These are phyloP conservation scores for Lissonota sp. DNA, from an alignment of 2,888 invertebrate genomes.

Conservation along the genomic window DNA sequence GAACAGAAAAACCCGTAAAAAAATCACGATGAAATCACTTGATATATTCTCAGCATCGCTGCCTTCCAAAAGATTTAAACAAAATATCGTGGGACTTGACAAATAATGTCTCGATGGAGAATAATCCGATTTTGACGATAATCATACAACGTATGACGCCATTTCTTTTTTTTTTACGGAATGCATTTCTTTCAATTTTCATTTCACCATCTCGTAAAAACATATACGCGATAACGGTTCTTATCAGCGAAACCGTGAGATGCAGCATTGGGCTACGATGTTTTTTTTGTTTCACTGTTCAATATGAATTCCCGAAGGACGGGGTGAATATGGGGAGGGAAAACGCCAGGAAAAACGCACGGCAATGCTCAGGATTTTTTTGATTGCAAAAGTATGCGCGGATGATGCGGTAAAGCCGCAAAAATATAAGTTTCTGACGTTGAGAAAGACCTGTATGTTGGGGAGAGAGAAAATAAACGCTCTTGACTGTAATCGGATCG, in stretches of 20 bases:
- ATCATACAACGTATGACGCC: conserved; percentile 12
- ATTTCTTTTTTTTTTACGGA: conserved; percentile 12
- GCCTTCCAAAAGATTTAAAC: no score
- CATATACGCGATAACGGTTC: conserved; percentile 26
- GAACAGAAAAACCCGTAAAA: background rate
- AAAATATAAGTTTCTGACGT: conserved; percentile 76
- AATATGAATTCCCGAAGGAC: conserved; percentile 80
- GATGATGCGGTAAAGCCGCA: conserved; percentile 69
- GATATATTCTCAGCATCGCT: background rate
- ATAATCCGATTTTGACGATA: conserved; percentile 5
- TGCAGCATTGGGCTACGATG: conserved; percentile 70
- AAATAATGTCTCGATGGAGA: conserved; percentile 22
- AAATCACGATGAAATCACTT: background rate
- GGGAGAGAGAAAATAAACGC: conserved; percentile 24
- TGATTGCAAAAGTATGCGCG: conserved; percentile 78
- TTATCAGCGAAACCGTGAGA: conserved; percentile 58
- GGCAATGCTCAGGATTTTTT: conserved; percentile 71
- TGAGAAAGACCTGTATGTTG: conserved; percentile 16
- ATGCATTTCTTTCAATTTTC: background rate
- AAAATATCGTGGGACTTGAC: conserved; percentile 17
- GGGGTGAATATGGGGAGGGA: conserved; percentile 77
- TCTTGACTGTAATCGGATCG: conserved; percentile 60
- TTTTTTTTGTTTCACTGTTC: conserved; percentile 66
- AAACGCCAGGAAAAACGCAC: conserved; percentile 73
- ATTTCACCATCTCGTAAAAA: conserved; percentile 25